Base-by-base conservation (phyloP, 2,888 invertebrate genomes). In the Pediacus dermestoides region DNA sequence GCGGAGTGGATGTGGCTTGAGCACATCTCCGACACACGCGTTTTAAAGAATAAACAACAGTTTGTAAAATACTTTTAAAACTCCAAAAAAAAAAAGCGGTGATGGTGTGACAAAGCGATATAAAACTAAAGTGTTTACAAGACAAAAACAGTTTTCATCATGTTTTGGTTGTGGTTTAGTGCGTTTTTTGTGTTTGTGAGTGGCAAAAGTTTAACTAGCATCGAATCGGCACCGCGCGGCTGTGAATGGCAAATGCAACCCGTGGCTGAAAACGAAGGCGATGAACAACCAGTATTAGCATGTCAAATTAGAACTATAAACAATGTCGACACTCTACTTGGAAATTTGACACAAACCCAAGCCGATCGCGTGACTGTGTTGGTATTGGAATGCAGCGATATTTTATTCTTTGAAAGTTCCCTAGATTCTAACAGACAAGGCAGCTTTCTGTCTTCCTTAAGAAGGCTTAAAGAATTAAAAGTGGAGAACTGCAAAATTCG, bases 401-500 rank as follows among this genome's bases (percentile, higher is more conserved):
- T 81, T 48, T 68, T 84, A 49, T 83, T 83, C 69, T 82, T 81
- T 61, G 85, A 85, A 67, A 83, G 82, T 60, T 80, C 80, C 33
- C 66, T 83, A 43, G 76, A 77, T 43, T 72, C 72, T 18, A 62
- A 52, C 30, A 55, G 58, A 36, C 60, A 63, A 28, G 61, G 60
- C 30, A 74, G 76, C 53, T 77, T 82, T 48, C 65, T 83, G 30
- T 74, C 77, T 21, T 72, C 76, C 28, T 74, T 86, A 55, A 77
- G 78, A 34, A 76, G 80, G 42, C 71, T 88, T 23, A 77, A 76
- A 57, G 81, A 83, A 55, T 70, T 88, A 37, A 73, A 75, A 47
- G 77, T 88, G 63, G 85, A 86, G 56, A 81, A 79, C 47, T 88
- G 88, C 68, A 87, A 87, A 70, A 80, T 88, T 50, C 75, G 83